phyloP scores from a whole-genome alignment of 2,888 invertebrate species.

The Phengaris alcon region DNA sequence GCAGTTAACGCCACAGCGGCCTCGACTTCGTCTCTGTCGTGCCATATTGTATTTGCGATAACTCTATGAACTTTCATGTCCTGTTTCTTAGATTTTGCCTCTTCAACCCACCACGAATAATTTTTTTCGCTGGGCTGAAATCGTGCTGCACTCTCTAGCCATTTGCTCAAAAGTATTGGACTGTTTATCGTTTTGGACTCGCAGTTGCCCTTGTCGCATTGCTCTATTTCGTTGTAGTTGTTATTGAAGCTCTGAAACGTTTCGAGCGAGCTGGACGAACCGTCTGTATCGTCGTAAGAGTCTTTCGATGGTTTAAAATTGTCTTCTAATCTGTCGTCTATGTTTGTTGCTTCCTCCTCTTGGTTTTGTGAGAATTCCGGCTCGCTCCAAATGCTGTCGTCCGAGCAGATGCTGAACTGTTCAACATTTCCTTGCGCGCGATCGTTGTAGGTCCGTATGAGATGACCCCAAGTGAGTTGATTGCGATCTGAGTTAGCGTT shows the following conservation, averaged over 20 bases:
- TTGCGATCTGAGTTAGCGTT: conserved; percentile 85
- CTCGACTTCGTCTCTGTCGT: conserved; percentile 86
- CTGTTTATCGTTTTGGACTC: conserved; percentile 60
- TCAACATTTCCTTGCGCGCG: conserved; percentile 88
- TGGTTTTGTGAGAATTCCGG: conserved; percentile 61
- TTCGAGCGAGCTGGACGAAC: conserved; percentile 52
- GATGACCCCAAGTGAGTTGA: conserved; percentile 85
- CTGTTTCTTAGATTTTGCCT: conserved; percentile 56
- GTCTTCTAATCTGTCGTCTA: conserved; percentile 50
- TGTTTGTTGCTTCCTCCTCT: conserved; percentile 50
- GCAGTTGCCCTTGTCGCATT: conserved; percentile 43
- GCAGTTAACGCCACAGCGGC: conserved; percentile 87
- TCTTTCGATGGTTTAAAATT: conserved; percentile 54
- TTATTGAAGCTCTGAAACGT: conserved; percentile 60
- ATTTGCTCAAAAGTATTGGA: conserved; percentile 84
- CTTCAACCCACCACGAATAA: conserved; percentile 82
- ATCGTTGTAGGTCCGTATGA: conserved; percentile 85
- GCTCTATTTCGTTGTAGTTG: conserved; percentile 55
- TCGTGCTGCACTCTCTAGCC: conserved; percentile 86
- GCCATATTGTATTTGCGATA: conserved; percentile 57
- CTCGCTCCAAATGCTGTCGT: conserved; percentile 89
- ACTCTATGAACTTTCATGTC: conserved; percentile 50
- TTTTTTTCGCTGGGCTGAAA: conserved; percentile 86
- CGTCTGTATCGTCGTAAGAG: conserved; percentile 56
- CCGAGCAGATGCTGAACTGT: conserved; percentile 88